A percentile compares a stretch with the other conserved stretches of the same genome.
Evolutionary conservation across 2,888 invertebrate genomes (phyloP).

Genomic region (Epiblema foenella): DNA sequence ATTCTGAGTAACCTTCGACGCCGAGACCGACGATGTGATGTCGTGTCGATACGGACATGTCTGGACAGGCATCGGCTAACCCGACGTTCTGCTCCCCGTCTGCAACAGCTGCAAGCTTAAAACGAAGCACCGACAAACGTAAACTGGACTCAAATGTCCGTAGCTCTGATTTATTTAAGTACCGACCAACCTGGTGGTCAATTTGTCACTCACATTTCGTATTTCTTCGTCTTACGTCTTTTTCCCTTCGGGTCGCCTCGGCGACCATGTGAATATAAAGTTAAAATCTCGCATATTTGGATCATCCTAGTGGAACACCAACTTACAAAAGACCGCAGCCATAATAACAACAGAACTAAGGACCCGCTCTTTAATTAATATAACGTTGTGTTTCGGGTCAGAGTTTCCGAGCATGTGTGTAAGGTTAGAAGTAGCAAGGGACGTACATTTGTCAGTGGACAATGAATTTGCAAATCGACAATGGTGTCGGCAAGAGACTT

Average conservation of each 20-base stretch:
- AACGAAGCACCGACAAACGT: constrained; percentile 6
- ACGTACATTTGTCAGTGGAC: too few relatives aligned
- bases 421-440: too few relatives aligned
- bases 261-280: too few relatives aligned
- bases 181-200: neutral
- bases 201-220: neutral
- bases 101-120: constrained; percentile 37
- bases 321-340: neutral
- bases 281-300: neutral
- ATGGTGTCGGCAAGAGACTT: too few relatives aligned
- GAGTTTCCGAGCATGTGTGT: too few relatives aligned
- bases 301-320: neutral
- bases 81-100: constrained; percentile 1
- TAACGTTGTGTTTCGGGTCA: too few relatives aligned
- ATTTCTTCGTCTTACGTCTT: neutral
- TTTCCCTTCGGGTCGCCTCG: too few relatives aligned
- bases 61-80: neutral
- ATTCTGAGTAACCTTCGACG: neutral
- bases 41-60: neutral
- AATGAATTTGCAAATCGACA: too few relatives aligned
- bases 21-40: neutral
- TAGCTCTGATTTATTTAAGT: constrained; percentile 31
- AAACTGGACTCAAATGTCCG: constrained; percentile 8
- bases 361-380: too few relatives aligned
- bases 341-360: neutral